Percentiles rank a stretch among this genome's conserved stretches.
Evolutionary conservation across 2,888 invertebrate genomes (phyloP).

Genomic region (Pelosia muscerda): DNA sequence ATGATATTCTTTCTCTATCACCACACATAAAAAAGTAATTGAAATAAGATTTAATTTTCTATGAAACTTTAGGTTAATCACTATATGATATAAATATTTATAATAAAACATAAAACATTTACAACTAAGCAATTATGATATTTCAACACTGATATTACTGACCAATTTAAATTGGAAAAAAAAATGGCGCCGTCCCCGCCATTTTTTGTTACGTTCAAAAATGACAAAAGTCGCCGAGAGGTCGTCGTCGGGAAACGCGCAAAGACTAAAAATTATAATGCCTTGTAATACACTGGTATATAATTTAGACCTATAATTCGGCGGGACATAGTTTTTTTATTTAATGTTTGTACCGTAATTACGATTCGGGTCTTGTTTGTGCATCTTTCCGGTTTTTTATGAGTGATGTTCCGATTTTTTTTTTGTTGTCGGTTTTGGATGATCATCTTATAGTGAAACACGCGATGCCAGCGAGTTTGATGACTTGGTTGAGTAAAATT

Average conservation of each 20-base stretch:
- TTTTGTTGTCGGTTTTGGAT: constrained; percentile 37
- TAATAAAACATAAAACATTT: constrained; percentile 6
- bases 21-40: no score
- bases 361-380: constrained; percentile 58
- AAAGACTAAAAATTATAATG: constrained; percentile 57
- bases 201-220: constrained; percentile 58
- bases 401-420: constrained; percentile 53
- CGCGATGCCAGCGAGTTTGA: constrained; percentile 26
- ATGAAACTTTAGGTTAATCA: no score
- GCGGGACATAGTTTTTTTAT: constrained; percentile 58
- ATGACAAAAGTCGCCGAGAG: constrained; percentile 64
- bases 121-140: constrained; percentile 37
- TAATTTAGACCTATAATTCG: constrained; percentile 80
- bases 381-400: constrained; percentile 66
- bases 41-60: no score
- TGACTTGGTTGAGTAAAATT: constrained; percentile 18
- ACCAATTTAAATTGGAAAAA: constrained; percentile 36
- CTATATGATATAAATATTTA: not conserved
- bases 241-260: constrained; percentile 52
- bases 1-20: no score
- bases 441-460: constrained; percentile 35
- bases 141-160: constrained; percentile 25
- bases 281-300: constrained; percentile 51
- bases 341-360: constrained; percentile 62
- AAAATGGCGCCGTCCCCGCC: constrained; percentile 50